Evolutionary conservation across 2,888 invertebrate species (phyloP), one percentile per base, ranked within the genome.

Genomic region (Ornithoptera alexandrae): DNA sequence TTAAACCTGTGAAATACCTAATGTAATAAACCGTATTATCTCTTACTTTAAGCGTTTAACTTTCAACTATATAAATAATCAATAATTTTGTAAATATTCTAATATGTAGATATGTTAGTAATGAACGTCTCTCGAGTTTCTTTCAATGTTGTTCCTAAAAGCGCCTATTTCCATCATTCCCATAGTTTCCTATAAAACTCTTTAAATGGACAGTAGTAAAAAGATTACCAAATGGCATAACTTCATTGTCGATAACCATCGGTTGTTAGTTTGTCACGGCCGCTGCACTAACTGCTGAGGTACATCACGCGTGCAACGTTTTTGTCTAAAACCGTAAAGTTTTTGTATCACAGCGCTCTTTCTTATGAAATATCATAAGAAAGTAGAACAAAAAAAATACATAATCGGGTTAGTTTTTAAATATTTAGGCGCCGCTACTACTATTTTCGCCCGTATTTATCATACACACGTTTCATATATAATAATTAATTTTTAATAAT

Each of bases 221-320:
- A 46, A 18, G 22, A 58, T 65, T 65, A 56, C 61, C 18, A 57
- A 67, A 62, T 39, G 42, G 24, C 62, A 62, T 15, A 67, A 62
- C 56, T 61, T 75, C 73, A 68, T 71, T 78, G 76, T 76, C 81
- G 88, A 91, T 90, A 90, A 88, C 78, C 84, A 91, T 89, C 91
- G 85, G 84, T 90, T 86, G 87, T 90, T 90, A 88, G 76, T 75
- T 81, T 85, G 90, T 90, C 90, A 90, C 90, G 91, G 90, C 72
- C 77, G 71, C 74, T 89, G 91, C 86, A 87, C 89, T 90, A 88
- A 89, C 87, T 87, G 80, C 83, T 80, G 83, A 77, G 78, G 74
- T 83, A 88, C 83, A 80, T 84, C 85, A 89, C 88, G 89, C 90
- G 89, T 88, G 89, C 84, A 90, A 78, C 77, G 81, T 85, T 89